phyloP scores from a whole-genome alignment of 2,797 vertebrate species.

The Peromyscus aztecus region DNA sequence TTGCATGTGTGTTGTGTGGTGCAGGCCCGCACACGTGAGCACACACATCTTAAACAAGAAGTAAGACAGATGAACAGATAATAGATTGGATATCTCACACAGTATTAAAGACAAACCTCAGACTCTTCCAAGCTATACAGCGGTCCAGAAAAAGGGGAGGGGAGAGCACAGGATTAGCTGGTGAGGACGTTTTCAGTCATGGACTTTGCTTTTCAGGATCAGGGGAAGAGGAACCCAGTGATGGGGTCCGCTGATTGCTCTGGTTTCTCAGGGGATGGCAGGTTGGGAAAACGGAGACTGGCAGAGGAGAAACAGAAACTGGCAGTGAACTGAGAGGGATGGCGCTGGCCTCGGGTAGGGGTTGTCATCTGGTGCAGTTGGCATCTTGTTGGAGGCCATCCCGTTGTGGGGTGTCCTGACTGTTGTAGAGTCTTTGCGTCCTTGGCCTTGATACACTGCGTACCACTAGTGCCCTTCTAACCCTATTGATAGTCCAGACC shows the following conservation, averaged over 20 bases:
- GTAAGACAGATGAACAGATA: background rate
- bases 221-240: fast-evolving
- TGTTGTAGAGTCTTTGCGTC: fast-evolving
- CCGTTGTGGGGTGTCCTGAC: background rate
- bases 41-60: background rate
- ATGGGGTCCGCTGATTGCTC: background rate
- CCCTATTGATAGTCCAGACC: too few species aligned
- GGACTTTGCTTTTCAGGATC: background rate
- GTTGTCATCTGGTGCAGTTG: fast-evolving
- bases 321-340: fast-evolving
- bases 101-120: background rate
- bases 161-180: background rate
- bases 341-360: fast-evolving
- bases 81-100: background rate
- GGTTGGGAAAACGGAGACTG: background rate
- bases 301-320: too few species aligned
- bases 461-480: too few species aligned
- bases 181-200: fast-evolving
- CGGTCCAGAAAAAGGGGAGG: background rate
- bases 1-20: background rate
- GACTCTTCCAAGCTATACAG: background rate
- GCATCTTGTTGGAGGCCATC: fast-evolving
- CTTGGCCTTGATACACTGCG: fast-evolving
- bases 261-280: fast-evolving
- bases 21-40: background rate